Conservation (phyloP, 2,113 vertebrate genomes). For the Empidonax traillii region DNA sequence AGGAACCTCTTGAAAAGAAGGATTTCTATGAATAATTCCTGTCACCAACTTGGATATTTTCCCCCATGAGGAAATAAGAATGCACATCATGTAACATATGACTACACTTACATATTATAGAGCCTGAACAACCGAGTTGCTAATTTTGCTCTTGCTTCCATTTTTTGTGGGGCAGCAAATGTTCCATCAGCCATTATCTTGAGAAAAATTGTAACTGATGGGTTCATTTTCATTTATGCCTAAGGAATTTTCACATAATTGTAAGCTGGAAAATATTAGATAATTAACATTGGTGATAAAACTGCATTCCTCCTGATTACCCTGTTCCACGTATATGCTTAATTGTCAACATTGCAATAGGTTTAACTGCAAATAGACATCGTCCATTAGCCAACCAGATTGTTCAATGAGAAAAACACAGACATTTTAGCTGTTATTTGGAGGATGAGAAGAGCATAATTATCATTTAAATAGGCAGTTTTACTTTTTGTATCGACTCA, state of each 20-base stretch:
- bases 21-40: conserved; percentile 1
- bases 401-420: conserved; percentile 54
- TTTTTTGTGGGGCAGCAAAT: conserved; percentile 16
- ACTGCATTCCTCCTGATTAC: conserved; percentile 54
- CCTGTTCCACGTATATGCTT: conserved; percentile 49
- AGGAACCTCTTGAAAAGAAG: background rate
- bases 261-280: conserved; percentile 62
- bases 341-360: conserved; percentile 67
- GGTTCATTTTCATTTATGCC: conserved; percentile 49
- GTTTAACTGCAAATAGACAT: conserved; percentile 75
- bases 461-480: conserved; percentile 50
- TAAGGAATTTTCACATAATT: conserved; percentile 62
- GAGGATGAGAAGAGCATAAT: conserved; percentile 27
- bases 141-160: conserved; percentile 42
- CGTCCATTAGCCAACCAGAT: conserved; percentile 66
- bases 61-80: background rate
- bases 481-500: background rate
- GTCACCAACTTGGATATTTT: background rate
- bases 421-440: conserved; percentile 59
- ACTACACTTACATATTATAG: background rate
- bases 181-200: conserved; percentile 44
- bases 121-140: conserved; percentile 1
- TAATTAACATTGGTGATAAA: conserved; percentile 68
- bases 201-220: conserved; percentile 64
- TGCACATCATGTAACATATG: background rate